Base-by-base conservation (phyloP, 2,113 vertebrate species). In the Caranx ignobilis region DNA sequence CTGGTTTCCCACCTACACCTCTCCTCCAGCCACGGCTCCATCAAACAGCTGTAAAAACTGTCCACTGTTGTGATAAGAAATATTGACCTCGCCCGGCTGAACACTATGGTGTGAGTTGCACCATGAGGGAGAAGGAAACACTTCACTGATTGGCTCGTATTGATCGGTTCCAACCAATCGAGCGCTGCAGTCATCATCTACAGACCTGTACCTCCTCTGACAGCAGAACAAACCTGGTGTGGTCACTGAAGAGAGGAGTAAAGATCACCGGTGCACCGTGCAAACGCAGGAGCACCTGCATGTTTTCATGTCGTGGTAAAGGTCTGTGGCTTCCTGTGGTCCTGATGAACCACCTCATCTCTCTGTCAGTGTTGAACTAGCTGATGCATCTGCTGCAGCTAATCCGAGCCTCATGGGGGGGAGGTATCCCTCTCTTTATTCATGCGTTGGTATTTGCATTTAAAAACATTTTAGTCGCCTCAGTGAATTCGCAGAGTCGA, bases 91-190 rank as follows among this genome's bases (percentile, higher is more conserved):
- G 71, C 21, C 63, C 6, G 39, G 39, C 6, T 26, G 18, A 19
- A 50, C 48, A 19, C 48, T 19, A 7, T n/a, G 2, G 10, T 10
- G 50, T 10, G 48, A 50, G 19, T 47, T 47, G 5, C 4, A 5
- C 45, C 13, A 16, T 48, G 47, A 48, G 32, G 39, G 47, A 48
- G 32, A 61, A 16, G 32, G 7, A n/a, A n/a, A 15, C 26, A 26
- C 62, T 74, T 18, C 18, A 5, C 45, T 54, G 59, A 79, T 78
- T 68, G 69, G 75, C 56, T 83, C 50, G 0, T 50, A 73, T 78
- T 21, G 76, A 71, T 66, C 43, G 0, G 21, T 45, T 13, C 45
- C n/a, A 45, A 61, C 52, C 26, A 55, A 34, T 56, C 37, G 10
- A 34, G n/a, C 7, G 18, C 18, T 5, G n/a, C 16, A n/a, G 19